Percentiles rank a stretch among this genome's conserved stretches.
phyloP scores from a whole-genome alignment of 2,113 vertebrate genomes.

The Numida meleagris region DNA sequence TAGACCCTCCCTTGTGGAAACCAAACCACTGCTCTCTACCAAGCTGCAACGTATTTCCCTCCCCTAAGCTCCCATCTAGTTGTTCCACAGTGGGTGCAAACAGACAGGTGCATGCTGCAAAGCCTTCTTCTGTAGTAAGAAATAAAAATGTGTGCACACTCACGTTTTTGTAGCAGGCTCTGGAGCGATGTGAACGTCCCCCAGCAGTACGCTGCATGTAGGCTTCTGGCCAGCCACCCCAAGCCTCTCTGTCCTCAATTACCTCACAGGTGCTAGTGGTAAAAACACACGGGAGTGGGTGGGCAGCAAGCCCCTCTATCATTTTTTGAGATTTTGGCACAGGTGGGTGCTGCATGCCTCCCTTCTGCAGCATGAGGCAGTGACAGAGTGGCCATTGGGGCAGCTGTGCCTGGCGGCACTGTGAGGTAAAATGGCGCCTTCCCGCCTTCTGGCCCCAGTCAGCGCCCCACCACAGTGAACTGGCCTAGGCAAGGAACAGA shows the following conservation, averaged over 20 bases:
- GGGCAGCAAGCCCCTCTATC: fast-evolving
- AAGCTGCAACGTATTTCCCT: fast-evolving
- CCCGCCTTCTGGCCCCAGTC: not conserved
- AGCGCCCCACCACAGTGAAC: not conserved
- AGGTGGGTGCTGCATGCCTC: not conserved
- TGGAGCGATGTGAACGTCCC: fast-evolving
- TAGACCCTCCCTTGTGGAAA: not conserved
- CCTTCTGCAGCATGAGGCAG: fast-evolving
- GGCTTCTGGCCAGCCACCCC: fast-evolving
- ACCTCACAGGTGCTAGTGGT: not conserved
- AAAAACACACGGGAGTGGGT: not conserved
- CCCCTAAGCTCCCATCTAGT: fast-evolving
- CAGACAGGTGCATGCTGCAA: not conserved
- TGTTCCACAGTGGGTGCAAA: fast-evolving
- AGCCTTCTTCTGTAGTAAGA: fast-evolving
- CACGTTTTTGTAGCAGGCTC: not conserved
- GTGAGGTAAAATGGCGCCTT: not conserved
- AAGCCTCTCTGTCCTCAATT: fast-evolving
- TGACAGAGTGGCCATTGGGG: not conserved
- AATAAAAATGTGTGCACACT: fast-evolving
- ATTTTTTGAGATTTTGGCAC: not conserved
- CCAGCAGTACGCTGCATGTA: fast-evolving
- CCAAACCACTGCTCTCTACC: not conserved
- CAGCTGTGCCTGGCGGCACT: not conserved
- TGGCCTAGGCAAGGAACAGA: fast-evolving